These are phyloP conservation scores for Nansenia antarctica DNA, from an alignment of 2,113 vertebrate species.

Conservation along the genomic window DNA sequence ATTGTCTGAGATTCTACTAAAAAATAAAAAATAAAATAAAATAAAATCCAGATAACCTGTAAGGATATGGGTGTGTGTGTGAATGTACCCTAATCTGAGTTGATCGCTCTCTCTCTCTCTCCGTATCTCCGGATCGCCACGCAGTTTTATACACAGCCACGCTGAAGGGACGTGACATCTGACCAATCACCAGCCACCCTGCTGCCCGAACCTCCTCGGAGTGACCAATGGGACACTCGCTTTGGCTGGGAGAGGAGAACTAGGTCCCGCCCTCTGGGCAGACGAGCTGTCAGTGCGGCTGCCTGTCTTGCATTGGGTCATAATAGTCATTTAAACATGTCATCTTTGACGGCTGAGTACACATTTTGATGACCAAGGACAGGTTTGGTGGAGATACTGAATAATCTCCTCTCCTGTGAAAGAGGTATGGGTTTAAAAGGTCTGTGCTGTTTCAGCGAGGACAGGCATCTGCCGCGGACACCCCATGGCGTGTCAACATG, in stretches of 20 bases:
- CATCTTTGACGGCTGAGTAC: neutral
- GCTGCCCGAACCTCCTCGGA: neutral
- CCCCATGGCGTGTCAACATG: slow-evolving; percentile 30
- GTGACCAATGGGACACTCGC: slow-evolving; percentile 10
- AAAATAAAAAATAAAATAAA: no score
- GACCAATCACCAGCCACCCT: slow-evolving; percentile 25
- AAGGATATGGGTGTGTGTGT: slow-evolving; percentile 8
- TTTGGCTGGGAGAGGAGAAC: neutral
- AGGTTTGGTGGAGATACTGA: neutral
- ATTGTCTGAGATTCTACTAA: no score
- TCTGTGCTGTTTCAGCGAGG: neutral
- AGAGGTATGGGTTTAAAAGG: no score
- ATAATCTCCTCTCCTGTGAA: no score
- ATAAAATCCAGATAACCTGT: slow-evolving; percentile 12
- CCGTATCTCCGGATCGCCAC: slow-evolving; percentile 29
- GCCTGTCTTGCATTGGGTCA: slow-evolving; percentile 18
- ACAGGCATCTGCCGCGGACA: slow-evolving; percentile 17
- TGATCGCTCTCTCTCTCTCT: slow-evolving; percentile 10
- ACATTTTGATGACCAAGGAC: neutral
- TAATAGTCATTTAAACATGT: neutral
- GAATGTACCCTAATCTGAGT: slow-evolving; percentile 26
- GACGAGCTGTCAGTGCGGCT: slow-evolving; percentile 34
- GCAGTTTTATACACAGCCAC: slow-evolving; percentile 27
- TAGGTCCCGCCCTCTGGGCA: slow-evolving; percentile 6
- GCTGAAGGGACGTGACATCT: slow-evolving; percentile 17